Conservation (phyloP, 2,888 invertebrate genomes). For the Ganaspis brasiliensis region DNA sequence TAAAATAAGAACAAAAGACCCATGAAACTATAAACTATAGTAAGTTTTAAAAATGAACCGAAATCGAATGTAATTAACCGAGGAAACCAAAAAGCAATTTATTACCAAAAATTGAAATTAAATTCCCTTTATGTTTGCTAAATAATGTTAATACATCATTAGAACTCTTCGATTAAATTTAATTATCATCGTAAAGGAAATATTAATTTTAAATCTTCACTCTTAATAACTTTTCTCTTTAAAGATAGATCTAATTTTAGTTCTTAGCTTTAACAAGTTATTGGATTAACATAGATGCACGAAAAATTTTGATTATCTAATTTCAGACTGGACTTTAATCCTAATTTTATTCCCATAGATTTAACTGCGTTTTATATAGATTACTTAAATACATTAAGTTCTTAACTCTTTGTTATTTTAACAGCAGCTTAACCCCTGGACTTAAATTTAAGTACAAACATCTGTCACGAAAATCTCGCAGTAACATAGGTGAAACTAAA, state of each 20-base stretch:
- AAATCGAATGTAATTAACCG: too few relatives aligned
- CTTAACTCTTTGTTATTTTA: slow-evolving; percentile 77
- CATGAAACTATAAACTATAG: too few relatives aligned
- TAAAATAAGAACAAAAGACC: too few relatives aligned
- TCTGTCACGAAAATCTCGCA: slow-evolving; percentile 76
- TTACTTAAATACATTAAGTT: slow-evolving; percentile 49
- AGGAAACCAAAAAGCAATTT: too few relatives aligned
- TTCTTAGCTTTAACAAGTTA: background rate
- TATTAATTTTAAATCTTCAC: too few relatives aligned
- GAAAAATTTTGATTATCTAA: background rate
- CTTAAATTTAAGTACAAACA: slow-evolving; percentile 75
- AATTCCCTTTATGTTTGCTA: too few relatives aligned
- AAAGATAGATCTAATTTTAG: background rate
- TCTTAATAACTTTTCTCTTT: too few relatives aligned
- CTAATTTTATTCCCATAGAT: slow-evolving; percentile 14
- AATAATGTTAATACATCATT: too few relatives aligned
- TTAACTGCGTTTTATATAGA: slow-evolving; percentile 4
- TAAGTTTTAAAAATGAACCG: too few relatives aligned
- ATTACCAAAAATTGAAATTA: too few relatives aligned
- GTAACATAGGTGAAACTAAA: slow-evolving; percentile 79
- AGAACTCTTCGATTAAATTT: too few relatives aligned
- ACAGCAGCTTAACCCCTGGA: slow-evolving; percentile 80
- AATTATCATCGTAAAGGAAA: too few relatives aligned
- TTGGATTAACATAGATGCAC: background rate
- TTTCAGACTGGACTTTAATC: slow-evolving; percentile 6